Base-by-base conservation (phyloP, 2,113 vertebrate genomes). In the Colistium nudipinnis region DNA sequence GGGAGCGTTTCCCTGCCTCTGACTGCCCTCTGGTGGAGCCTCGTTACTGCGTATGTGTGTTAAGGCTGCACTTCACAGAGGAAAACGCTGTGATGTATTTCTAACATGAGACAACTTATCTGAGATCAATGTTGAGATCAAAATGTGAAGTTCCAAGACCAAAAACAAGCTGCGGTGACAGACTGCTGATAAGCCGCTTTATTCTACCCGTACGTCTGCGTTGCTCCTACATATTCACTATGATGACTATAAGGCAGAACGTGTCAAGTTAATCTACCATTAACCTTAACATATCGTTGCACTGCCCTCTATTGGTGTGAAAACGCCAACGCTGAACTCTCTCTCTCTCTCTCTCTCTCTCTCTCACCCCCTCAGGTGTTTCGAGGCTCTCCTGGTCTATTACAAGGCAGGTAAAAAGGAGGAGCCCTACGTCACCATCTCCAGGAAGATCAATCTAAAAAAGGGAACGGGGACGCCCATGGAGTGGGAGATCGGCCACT, bases 401-500 rank as follows among this genome's bases (percentile, higher is more conserved):
- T 96, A 91, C 81, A 92, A 88, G 78, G 93, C 94, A 0, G 96
- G 95, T 4, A 89, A 80, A 49, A 84, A 92, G 44, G 96, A 99
- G 80, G 97, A 98, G 82, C 93, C 95, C 0, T 97, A 96, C 38
- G 94, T 96, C 59, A 95, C 94, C 76, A 94, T 97, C 77, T 95
- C 95, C 41, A 93, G 96, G 84, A 98, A 97, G 92, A 94, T 95
- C 81, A 89, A 81, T 38, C 89, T 98, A 77, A 93, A 91, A 75
- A 91, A 93, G 1, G 94, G 92, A 17, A 84, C 84, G 0, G 89
- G 90, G 44, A 76, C 84, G 45, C 94, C 94, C 80, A 90, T 94
- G 82, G 98, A 99, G 92, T 93, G 93, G 92, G 95, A 99, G 90
- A 94, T 98, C 19, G 95, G 96, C 2, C 96, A 96, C 76, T 92